Conservation (phyloP, 2,888 invertebrate genomes). For the Keiferia lycopersicella region DNA sequence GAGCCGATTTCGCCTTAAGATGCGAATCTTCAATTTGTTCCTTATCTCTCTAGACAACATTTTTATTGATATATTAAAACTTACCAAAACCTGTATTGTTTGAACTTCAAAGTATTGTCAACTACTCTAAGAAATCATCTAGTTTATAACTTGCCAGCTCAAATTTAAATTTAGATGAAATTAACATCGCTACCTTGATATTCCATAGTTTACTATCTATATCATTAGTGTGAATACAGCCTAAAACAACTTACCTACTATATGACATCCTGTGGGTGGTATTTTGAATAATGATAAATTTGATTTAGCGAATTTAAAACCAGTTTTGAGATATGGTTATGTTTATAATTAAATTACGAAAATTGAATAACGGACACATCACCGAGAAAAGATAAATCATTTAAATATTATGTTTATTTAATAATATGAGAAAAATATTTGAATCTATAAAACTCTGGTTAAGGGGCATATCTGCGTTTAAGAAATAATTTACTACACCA, state of each 20-base stretch:
- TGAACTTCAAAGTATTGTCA: no score
- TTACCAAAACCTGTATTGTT: no score
- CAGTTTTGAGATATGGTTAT: slow-evolving; percentile 30
- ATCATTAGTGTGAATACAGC: background rate
- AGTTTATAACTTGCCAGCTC: no score
- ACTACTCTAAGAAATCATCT: no score
- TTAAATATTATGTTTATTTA: background rate
- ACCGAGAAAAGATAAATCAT: slow-evolving; percentile 4
- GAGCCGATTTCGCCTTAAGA: no score
- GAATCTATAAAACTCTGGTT: no score
- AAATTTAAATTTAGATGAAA: background rate
- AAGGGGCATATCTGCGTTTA: no score
- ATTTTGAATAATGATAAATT: slow-evolving; percentile 43
- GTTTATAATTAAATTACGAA: slow-evolving; percentile 17
- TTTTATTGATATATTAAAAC: no score
- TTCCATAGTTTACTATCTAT: background rate
- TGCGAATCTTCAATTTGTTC: no score
- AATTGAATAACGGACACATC: slow-evolving; percentile 2
- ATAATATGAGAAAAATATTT: background rate
- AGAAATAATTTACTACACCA: background rate
- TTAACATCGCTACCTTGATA: background rate
- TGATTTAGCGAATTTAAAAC: slow-evolving; percentile 39
- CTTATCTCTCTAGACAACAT: no score
- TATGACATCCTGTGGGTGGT: slow-evolving; percentile 55
- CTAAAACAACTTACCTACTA: slow-evolving; percentile 31